Evolutionary conservation across 64 coral and sea anemone species (phyloP), one percentile per base, ranked within the genome.

Genomic region (Pachyseris speciosa): DNA sequence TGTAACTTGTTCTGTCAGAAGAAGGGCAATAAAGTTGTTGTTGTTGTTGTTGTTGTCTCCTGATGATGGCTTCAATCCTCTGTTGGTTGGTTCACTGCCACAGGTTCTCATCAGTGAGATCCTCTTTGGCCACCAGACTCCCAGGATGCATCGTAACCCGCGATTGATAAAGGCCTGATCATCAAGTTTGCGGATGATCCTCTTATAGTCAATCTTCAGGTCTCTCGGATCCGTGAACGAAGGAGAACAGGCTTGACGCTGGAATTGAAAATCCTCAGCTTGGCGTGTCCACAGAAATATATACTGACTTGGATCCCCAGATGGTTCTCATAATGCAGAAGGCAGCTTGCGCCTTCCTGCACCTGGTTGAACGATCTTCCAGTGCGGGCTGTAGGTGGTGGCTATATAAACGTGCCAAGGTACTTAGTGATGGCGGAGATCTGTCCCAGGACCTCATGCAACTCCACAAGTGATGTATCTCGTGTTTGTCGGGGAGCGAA

Each of bases 251-350:
- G 69, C 27, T 86, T 86, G 0, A 43, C 83, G 40, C 69, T 86
- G 26, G 83, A 69, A 61, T 86, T 85, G 61, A 85, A 69, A 42
- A 85, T 85, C 24, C 61, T 49, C 13, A 48, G 16, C 63, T 86
- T 69, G n/a, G n/a, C n/a, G n/a, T 25, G 61, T 86, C 37, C 27
- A 38, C 24, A 86, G 61, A 27, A 36, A 86, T 6, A 86, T 86
- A 38, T 37, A n/a, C n/a, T n/a, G n/a, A 68, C 64, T 86, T 86
- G 10, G 78, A 86, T 31, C 63, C 69, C 83, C n/a, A n/a, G n/a
- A n/a, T n/a, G n/a, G n/a, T n/a, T n/a, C n/a, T n/a, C 83, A 85
- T 22, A 30, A 43, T 26, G 40, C 37, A 86, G 33, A 86, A 69
- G 11, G 63, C 83, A 53, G 22, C 37, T 29, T 45, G 63, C 28